Percentiles rank a stretch among this genome's conserved stretches.
Conservation (phyloP, 2,888 invertebrate genomes). For the Zelleria hepariella region DNA sequence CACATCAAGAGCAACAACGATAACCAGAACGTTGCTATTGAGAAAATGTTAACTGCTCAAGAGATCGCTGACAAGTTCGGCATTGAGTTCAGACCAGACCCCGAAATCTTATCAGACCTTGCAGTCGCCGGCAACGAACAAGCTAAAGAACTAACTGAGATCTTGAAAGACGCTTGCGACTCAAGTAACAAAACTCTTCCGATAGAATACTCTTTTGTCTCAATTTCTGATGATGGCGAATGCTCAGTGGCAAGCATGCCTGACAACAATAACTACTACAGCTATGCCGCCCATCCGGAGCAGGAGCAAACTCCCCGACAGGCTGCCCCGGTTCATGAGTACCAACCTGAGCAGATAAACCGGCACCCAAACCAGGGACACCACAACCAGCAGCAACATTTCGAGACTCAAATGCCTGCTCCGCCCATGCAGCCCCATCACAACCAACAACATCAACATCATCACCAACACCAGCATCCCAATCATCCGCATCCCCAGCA, state of each 20-base stretch:
- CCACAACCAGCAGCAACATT: conserved; percentile 23
- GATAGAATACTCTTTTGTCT: conserved; percentile 22
- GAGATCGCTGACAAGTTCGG: conserved; percentile 62
- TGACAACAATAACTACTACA: conserved; percentile 23
- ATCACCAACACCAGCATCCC: conserved; percentile 19
- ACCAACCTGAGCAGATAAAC: conserved; percentile 20
- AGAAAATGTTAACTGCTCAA: conserved; percentile 64
- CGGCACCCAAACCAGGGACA: conserved; percentile 16
- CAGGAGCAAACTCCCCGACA: conserved; percentile 16
- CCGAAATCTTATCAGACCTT: conserved; percentile 50
- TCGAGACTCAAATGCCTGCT: conserved; percentile 37
- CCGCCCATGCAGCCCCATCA: conserved; percentile 26
- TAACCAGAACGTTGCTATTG: conserved; percentile 61
- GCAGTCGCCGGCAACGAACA: conserved; percentile 51
- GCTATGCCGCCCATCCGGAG: conserved; percentile 23
- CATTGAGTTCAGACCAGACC: conserved; percentile 51
- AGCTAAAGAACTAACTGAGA: conserved; percentile 43
- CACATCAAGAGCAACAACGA: conserved; percentile 61
- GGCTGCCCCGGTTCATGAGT: conserved; percentile 18
- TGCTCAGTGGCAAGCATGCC: conserved; percentile 12
- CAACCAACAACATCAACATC: conserved; percentile 15
- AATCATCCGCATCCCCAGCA: conserved; percentile 1
- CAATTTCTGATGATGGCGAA: conserved; percentile 7
- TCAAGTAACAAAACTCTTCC: conserved; percentile 24
- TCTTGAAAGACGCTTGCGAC: conserved; percentile 36